Evolutionary conservation across 2,797 vertebrate species (phyloP), one percentile per base, ranked within the genome.

Genomic region (Crenuchus spilurus): DNA sequence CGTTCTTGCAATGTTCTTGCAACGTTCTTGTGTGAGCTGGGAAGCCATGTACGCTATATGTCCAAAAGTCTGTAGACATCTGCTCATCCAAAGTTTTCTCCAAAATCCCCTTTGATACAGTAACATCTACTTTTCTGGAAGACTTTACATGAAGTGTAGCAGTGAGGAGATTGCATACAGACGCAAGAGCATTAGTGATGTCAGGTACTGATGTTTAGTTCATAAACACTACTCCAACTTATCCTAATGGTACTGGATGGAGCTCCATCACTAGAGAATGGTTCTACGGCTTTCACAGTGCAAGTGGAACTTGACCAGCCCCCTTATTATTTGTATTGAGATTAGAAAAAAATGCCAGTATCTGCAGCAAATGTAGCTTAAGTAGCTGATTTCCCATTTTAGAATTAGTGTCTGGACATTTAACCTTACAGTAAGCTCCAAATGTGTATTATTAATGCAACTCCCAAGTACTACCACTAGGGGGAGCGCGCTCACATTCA

Each of bases 401-500:
- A n/a, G n/a, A n/a, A n/a, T n/a, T n/a, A n/a, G n/a, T n/a, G n/a
- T n/a, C n/a, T n/a, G n/a, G n/a, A n/a, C n/a, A n/a, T n/a, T n/a
- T n/a, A n/a, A n/a, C n/a, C n/a, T n/a, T n/a, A n/a, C n/a, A n/a
- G 14, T 5, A 31, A 55, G 26, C 44, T 33, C n/a, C 39, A 2
- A 3, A 24, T 9, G 4, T 31, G 13, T 35, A 28, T 61, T 39
- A 18, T 13, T 11, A 31, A 31, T 62, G 65, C 39, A 63, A 41
- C 18, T 48, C 30, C 22, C 11, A 70, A 9, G 2, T 22, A 8
- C 0, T 37, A 4, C 74, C 77, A 68, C 66, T 54, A 82, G 80
- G 61, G 61, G 28, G 80, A 52, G 76, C 46, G 49, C 28, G 49
- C 14, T 76, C 51, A 60, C 31, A 44, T 44, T 60, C 13, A 7